phyloP scores from a whole-genome alignment of 2,113 vertebrate genomes.

The Addax nasomaculatus region DNA sequence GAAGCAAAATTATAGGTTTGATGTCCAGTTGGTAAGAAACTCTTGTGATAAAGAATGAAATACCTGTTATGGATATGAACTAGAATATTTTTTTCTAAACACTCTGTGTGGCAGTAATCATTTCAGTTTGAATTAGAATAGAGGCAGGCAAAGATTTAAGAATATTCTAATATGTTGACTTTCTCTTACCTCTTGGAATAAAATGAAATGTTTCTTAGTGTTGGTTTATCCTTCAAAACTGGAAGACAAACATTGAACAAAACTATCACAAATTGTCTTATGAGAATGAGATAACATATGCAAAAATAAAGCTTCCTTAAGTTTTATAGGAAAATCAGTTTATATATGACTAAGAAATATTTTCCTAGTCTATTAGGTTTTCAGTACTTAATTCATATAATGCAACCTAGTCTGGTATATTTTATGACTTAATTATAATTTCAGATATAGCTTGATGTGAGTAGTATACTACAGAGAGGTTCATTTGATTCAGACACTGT shows the following conservation, averaged over 20 bases:
- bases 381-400: neutral
- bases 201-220: neutral
- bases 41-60: neutral
- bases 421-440: slow-evolving; percentile 14
- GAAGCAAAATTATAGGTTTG: neutral
- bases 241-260: neutral
- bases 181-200: neutral
- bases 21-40: neutral
- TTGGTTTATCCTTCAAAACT: neutral
- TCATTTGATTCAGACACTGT: slow-evolving; percentile 14
- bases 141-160: neutral
- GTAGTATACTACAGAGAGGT: neutral
- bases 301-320: neutral
- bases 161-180: neutral
- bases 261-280: neutral
- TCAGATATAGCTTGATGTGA: neutral
- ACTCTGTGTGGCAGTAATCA: neutral
- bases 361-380: neutral
- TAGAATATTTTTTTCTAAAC: neutral
- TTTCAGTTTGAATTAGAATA: slow-evolving; percentile 12
- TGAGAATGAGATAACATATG: neutral
- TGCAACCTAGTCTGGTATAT: neutral
- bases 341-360: neutral
- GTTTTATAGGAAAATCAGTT: neutral
- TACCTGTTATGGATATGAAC: neutral